These are phyloP conservation scores for Stegana nigrithorax DNA, from an alignment of 2,888 invertebrate species.

Conservation along the genomic window DNA sequence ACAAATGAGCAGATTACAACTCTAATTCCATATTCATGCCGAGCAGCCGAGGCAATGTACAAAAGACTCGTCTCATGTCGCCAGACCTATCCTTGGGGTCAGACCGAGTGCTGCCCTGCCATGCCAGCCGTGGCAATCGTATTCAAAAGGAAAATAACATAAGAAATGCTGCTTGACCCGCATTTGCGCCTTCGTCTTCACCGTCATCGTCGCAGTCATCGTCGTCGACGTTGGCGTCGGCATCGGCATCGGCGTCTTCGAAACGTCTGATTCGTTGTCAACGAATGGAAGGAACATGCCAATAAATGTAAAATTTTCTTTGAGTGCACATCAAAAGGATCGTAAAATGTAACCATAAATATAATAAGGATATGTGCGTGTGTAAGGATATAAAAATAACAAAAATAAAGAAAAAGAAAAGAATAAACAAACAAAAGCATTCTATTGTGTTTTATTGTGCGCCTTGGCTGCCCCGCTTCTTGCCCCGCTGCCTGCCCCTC, in stretches of 20 bases:
- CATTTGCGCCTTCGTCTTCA: too few species aligned
- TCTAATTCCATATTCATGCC: slow-evolving; percentile 42
- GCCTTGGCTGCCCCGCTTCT: background rate
- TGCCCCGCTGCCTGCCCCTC: background rate
- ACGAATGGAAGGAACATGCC: too few species aligned
- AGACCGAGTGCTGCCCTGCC: too few species aligned
- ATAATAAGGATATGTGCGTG: slow-evolving; percentile 20
- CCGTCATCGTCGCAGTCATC: too few species aligned
- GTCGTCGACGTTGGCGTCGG: too few species aligned
- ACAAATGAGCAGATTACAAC: slow-evolving; percentile 59
- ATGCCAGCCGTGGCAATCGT: too few species aligned
- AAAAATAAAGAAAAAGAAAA: background rate
- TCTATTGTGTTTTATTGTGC: background rate
- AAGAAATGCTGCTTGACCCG: too few species aligned
- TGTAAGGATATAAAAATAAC: background rate
- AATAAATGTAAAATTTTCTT: slow-evolving; percentile 60
- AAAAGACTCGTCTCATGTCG: background rate
- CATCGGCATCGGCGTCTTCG: too few species aligned
- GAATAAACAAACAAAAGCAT: background rate
- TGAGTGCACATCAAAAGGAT: slow-evolving; percentile 61
- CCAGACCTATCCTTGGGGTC: too few species aligned
- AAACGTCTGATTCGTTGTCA: too few species aligned
- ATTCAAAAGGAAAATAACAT: too few species aligned
- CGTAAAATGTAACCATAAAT: slow-evolving; percentile 65
- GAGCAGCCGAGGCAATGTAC: background rate